Evolutionary conservation across 2,888 invertebrate genomes (phyloP), one percentile per base, ranked within the genome.

Genomic region (Herminia tarsipennalis): DNA sequence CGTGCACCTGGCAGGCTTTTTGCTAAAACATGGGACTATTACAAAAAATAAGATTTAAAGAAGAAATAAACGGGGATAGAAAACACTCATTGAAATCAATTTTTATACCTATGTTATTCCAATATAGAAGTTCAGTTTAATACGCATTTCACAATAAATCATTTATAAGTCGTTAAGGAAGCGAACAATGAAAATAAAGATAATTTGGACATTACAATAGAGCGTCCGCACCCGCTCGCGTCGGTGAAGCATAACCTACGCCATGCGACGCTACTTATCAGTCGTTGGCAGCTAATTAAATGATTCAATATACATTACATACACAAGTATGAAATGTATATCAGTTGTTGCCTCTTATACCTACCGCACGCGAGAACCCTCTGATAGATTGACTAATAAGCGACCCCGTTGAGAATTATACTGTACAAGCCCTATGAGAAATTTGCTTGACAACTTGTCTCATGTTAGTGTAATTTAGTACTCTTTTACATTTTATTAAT

Each of bases 331-430:
- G 42, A 39, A 40, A 43, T 21, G 20, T 49, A 48, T 55, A 62
- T 63, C 55, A 59, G 64, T 60, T 66, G 65, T 66, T 58, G 29
- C 18, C 27, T 55, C 43, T 48, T 37, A 55, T 63, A 62, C 57
- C 56, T 59, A 69, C 65, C 59, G 62, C 73, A 70, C 65, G 66
- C 64, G 43, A 73, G 54, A 41, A 47, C 60, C 39, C 47, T 73
- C 76, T 74, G 73, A 77, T 76, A 75, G 68, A 77, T 77, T 79
- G 76, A 79, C 73, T 79, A 78, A 77, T 81, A 75, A 70, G 68
- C 67, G 67, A 76, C 73, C 74, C 72, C 53, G 45, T 59, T 47
- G 51, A 58, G 52, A 56, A 64, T 62, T 55, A 54, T 46, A 56
- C 42, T 27, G 38, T 50, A 62, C 62, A 53, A 58, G 40, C 34